Evolutionary conservation across 2,888 invertebrate species (phyloP).

Genomic region (Plusia festucae): DNA sequence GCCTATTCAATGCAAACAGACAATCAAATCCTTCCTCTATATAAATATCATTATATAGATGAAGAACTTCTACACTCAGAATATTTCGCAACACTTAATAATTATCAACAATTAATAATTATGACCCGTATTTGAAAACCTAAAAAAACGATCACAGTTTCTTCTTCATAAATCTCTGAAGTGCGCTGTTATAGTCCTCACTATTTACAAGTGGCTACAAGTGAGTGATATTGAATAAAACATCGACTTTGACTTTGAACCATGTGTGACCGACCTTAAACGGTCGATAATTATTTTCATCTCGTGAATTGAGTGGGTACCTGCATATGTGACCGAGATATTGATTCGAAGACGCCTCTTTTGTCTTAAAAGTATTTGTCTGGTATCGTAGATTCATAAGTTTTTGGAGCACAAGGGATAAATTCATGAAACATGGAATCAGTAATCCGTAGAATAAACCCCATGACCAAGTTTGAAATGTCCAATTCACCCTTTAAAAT

Average conservation of each 20-base stretch:
- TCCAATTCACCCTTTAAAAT: not conserved
- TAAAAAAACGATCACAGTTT: no score
- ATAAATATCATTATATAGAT: no score
- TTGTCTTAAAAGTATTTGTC: not conserved
- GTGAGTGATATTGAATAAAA: not conserved
- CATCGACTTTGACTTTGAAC: conserved; percentile 1
- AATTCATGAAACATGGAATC: no score
- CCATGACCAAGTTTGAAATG: no score
- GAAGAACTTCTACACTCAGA: no score
- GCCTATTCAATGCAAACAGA: no score
- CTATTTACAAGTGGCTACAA: not conserved
- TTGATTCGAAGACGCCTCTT: not conserved
- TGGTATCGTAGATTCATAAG: not conserved
- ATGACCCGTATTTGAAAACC: no score
- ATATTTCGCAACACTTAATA: no score
- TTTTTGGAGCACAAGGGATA: no score
- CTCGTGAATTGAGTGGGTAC: not conserved
- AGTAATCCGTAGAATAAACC: no score
- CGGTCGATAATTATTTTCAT: not conserved
- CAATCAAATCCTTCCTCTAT: no score
- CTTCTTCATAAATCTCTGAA: not conserved
- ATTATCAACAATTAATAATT: no score
- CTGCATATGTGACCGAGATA: not conserved
- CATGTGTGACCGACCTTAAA: conserved; percentile 4
- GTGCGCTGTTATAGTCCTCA: not conserved